Evolutionary conservation across 2,797 vertebrate genomes (phyloP), one percentile per base, ranked within the genome.

Genomic region (Nasua narica): DNA sequence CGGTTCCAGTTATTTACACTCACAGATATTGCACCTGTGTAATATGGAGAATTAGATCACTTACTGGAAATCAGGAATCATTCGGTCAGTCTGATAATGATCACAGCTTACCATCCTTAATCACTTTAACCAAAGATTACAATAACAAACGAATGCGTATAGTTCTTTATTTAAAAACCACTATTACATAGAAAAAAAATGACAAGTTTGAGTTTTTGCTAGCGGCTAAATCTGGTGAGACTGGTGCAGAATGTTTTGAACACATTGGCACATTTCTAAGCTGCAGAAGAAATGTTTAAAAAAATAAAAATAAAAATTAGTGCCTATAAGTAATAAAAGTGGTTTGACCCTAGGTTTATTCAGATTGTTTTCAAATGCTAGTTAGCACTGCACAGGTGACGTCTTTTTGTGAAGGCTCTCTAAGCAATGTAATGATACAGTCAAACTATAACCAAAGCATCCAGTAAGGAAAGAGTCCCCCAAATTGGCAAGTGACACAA

Each of bases 1-100:
- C 56, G 95, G 89, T 97, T 98, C 97, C 96, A 97, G 96, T 98
- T 98, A 98, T 90, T 97, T 97, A 95, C 95, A 98, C 90, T 97
- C 92, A 96, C 96, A 98, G 97, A 76, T 90, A 97, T n/a, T 87
- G 95, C 2, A 95, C 56, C 86, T 96, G 74, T 96, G 92, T 89
- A 90, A 97, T 87, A 97, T 12, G 48, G 18, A 92, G 56, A 90
- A 76, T 95, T n/a, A 69, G 83, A 78, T 95, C 74, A 93, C 60
- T 50, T 69, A 78, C 7, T 93, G 96, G 96, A 98, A 87, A 96
- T 93, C 62, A 93, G 96, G 90, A 95, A 70, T 94, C 86, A 67
- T 88, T 94, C 83, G 70, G 25, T 69, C 88, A 91, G 67, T 94
- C 52, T 95, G 74, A 82, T 82, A 92, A 95, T 78, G 70, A 93